These are phyloP conservation scores for Cataglyphis altisquamis DNA, from an alignment of 2,888 invertebrate species.

Conservation along the genomic window DNA sequence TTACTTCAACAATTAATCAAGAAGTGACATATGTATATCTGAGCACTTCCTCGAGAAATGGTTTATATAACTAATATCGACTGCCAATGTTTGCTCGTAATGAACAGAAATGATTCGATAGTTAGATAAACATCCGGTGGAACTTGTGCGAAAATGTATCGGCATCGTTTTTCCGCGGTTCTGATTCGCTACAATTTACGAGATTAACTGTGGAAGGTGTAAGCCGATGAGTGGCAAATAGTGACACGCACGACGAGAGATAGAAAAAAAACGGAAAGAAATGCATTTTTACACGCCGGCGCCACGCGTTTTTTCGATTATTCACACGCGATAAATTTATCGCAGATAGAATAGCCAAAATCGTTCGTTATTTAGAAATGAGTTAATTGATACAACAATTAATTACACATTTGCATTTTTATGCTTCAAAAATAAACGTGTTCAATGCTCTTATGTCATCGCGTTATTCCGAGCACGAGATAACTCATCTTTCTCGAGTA, in stretches of 20 bases:
- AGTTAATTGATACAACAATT: constrained; percentile 7
- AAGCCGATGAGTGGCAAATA: constrained; percentile 75
- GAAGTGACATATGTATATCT: background rate
- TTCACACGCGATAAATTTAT: background rate
- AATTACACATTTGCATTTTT: background rate
- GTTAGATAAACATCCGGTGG: constrained; percentile 43
- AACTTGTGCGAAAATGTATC: constrained; percentile 5
- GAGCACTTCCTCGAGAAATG: background rate
- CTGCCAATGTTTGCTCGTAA: background rate
- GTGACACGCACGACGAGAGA: constrained; percentile 72
- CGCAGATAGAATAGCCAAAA: background rate
- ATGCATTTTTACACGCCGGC: background rate
- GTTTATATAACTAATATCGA: constrained; percentile 3
- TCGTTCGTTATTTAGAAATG: background rate
- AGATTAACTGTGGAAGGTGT: constrained; percentile 64
- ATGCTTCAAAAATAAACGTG: background rate
- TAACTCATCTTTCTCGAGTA: background rate
- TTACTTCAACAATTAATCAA: constrained; percentile 7
- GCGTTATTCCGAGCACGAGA: background rate
- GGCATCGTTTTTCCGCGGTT: constrained; percentile 28
- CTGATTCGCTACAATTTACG: constrained; percentile 64
- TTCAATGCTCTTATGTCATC: background rate
- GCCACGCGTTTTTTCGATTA: background rate
- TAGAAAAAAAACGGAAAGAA: background rate
- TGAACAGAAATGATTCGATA: constrained; percentile 31